Conservation (phyloP, 2,113 vertebrate genomes). For the Otus sunia region DNA sequence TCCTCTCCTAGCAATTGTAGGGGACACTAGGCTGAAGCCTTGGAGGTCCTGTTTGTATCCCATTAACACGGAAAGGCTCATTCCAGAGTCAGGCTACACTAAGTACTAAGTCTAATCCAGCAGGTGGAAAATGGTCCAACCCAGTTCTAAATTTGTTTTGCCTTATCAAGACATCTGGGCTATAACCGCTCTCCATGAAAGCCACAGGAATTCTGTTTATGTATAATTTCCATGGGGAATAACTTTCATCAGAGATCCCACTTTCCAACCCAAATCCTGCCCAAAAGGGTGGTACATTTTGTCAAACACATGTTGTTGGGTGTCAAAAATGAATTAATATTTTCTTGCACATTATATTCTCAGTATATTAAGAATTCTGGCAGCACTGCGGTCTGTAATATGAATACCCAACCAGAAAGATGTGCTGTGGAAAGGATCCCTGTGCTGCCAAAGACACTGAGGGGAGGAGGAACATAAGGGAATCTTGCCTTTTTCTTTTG, state of each 20-base stretch:
- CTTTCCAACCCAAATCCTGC: not conserved
- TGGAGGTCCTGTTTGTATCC: accelerated
- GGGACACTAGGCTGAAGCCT: not conserved
- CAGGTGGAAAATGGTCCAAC: not conserved
- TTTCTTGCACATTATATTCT: not conserved
- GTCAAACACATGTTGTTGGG: not conserved
- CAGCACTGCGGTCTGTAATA: not conserved
- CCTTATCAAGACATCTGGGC: not conserved
- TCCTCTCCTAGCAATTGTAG: not conserved
- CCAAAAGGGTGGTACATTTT: not conserved
- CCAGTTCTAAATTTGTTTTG: not conserved
- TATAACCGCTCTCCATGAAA: not conserved
- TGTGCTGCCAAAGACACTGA: not conserved
- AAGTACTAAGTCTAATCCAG: not conserved
- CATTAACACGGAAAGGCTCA: not conserved
- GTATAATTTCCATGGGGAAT: not conserved
- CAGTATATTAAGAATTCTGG: not conserved
- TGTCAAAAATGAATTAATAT: not conserved
- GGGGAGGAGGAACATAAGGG: not conserved
- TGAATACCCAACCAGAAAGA: not conserved
- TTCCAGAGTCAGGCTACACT: not conserved
- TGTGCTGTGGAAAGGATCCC: not conserved
- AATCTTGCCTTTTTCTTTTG: not conserved
- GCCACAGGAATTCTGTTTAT: not conserved
- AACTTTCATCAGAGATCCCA: not conserved